phyloP scores from a whole-genome alignment of 1,140 invertebrate species.

The Galleria mellonella region DNA sequence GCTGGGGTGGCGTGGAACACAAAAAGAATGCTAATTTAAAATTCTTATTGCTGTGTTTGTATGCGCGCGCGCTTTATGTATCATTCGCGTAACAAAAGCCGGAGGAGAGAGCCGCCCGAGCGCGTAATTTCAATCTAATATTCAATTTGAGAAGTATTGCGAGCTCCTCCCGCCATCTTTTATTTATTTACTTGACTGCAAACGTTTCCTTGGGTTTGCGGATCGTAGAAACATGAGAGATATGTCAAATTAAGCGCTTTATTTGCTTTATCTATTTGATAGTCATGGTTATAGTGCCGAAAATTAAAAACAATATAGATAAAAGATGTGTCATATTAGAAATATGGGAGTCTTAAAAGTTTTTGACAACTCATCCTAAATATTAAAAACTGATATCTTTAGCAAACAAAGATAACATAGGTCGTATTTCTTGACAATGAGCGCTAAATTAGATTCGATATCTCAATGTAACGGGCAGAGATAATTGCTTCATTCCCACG shows the following conservation, averaged over 20 bases:
- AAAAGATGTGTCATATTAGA: too few species aligned
- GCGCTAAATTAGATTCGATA: conserved; percentile 25
- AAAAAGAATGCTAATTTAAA: conserved; percentile 73
- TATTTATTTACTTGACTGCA: conserved; percentile 52
- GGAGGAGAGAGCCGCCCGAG: conserved; percentile 51
- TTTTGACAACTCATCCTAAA: too few species aligned
- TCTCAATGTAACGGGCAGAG: conserved; percentile 15
- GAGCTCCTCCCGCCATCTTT: conserved; percentile 45
- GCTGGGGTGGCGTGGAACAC: conserved; percentile 51
- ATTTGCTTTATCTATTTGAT: conserved; percentile 4
- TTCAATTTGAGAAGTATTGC: conserved; percentile 65
- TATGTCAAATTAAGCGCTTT: conserved; percentile 9
- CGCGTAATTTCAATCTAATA: conserved; percentile 72
- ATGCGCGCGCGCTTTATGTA: conserved; percentile 66
- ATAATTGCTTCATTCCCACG: conserved; percentile 46
- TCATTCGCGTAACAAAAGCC: conserved; percentile 61
- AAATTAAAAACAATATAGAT: too few species aligned
- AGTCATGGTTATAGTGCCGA: too few species aligned
- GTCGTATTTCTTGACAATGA: conserved; percentile 13
- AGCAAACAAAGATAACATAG: too few species aligned
- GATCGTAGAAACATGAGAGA: conserved; percentile 23
- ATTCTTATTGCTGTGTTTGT: conserved; percentile 67
- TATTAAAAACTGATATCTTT: too few species aligned
- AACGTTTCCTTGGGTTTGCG: conserved; percentile 41
- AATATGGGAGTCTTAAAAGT: too few species aligned